Evolutionary conservation across 2,888 invertebrate species (phyloP), one percentile per base, ranked within the genome.

Genomic region (Coenonympha glycerion): DNA sequence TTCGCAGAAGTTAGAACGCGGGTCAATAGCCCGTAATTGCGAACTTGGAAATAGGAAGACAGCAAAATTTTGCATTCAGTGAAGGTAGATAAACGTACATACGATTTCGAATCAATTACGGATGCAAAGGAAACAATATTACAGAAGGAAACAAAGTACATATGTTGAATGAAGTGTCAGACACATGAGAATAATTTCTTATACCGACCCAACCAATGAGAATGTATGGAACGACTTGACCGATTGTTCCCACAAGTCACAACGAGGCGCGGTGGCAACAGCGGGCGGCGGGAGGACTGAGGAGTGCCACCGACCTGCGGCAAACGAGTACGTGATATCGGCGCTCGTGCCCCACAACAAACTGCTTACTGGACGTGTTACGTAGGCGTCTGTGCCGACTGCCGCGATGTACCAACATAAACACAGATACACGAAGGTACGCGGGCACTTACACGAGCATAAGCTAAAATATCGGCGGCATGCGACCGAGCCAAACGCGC

Each of bases 341-440:
- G 79, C 79, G 81, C 82, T 80, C 84, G 82, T 85, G 85, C 82
- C 79, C 76, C 81, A 86, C 82, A 85, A 85, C 84, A 86, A 85
- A 85, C 83, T 84, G 85, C 84, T 84, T 83, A 83, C 80, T 84
- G 84, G 81, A 83, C 81, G 79, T 79, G 80, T 83, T 85, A 84
- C 77, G 84, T 84, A 82, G 82, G 82, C 81, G 80, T 76, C 75
- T 77, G 72, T 74, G 75, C n/a, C n/a, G n/a, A n/a, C n/a, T n/a
- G n/a, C 74, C 71, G 76, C 76, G 72, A 74, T 73, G 71, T 78
- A 78, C 74, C 69, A 69, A 78, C 75, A 73, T 76, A 78, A 73
- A 76, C 72, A 76, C 65, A 74, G 65, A 73, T 60, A 61, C n/a
- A n/a, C 36, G 50, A 54, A 55, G 50, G 52, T 59, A 59, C 48